A percentile compares a stretch with the other conserved stretches of the same genome.
Evolutionary conservation across 2,888 invertebrate genomes (phyloP).

Genomic region (Xanthorhoe designata): DNA sequence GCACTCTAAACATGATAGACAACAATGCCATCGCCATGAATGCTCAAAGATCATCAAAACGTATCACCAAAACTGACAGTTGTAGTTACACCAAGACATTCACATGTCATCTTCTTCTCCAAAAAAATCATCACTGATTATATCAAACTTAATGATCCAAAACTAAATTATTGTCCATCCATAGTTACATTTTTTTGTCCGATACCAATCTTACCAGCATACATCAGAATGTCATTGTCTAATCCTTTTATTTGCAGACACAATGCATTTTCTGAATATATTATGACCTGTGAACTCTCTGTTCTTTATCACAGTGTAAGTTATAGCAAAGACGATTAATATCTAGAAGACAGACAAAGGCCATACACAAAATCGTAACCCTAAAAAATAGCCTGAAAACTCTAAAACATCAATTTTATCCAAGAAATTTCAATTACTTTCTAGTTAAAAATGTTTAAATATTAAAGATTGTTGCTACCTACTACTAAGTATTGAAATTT

Average conservation of each 20-base stretch:
- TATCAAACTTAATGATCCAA: constrained; percentile 79
- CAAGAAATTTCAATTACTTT: too few species aligned
- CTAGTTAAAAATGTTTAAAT: too few species aligned
- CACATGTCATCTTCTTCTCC: constrained; percentile 43
- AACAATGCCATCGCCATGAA: too few species aligned
- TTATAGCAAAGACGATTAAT: too few species aligned
- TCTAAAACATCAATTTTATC: too few species aligned
- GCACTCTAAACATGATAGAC: too few species aligned
- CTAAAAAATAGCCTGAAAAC: too few species aligned
- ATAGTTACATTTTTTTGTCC: constrained; percentile 57
- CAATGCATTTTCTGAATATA: constrained; percentile 82
- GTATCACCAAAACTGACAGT: background rate
- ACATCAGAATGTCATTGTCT: constrained; percentile 72
- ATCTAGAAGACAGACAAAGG: too few species aligned
- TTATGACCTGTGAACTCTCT: constrained; percentile 73
- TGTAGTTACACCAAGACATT: constrained; percentile 2
- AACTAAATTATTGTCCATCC: constrained; percentile 69
- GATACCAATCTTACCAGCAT: constrained; percentile 60
- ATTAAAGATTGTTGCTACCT: too few species aligned
- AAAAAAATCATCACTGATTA: constrained; percentile 61
- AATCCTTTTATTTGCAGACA: constrained; percentile 60
- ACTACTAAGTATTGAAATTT: too few species aligned
- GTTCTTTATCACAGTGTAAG: constrained; percentile 52
- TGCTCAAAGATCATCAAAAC: too few species aligned
- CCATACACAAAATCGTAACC: too few species aligned